Conservation (phyloP, 1,140 invertebrate species). For the Sipha flava region DNA sequence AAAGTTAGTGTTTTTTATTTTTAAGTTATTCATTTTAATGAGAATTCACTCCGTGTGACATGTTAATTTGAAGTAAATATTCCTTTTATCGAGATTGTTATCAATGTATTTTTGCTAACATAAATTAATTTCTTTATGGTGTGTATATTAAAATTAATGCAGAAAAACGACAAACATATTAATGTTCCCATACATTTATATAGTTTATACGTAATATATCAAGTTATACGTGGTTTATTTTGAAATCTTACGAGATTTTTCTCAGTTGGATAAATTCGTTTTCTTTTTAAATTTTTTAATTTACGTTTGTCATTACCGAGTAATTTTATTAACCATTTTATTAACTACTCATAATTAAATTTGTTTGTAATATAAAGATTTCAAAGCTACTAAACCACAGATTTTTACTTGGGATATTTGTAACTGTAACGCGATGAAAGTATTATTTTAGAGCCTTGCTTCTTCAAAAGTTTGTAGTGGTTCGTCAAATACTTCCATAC, state of each 20-base stretch:
- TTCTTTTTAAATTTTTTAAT: not conserved
- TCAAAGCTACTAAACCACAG: too few species aligned
- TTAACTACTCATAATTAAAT: too few species aligned
- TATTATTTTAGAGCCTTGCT: too few species aligned
- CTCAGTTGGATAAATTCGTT: not conserved
- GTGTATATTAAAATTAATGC: not conserved
- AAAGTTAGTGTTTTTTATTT: too few species aligned
- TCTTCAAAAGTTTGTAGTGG: too few species aligned
- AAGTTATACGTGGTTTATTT: not conserved
- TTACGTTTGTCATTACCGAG: not conserved
- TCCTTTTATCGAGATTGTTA: not conserved
- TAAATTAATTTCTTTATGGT: too few species aligned
- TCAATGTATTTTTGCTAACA: not conserved
- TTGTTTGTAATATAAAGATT: too few species aligned
- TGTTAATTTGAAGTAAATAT: not conserved
- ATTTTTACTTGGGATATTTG: too few species aligned
- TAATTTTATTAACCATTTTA: too few species aligned
- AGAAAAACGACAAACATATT: not conserved
- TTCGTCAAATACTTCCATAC: too few species aligned
- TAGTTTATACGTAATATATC: not conserved
- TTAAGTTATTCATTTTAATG: not conserved
- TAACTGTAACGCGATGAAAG: too few species aligned
- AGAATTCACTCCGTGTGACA: not conserved
- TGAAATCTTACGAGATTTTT: constrained; percentile 2
- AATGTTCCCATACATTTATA: too few species aligned